Evolutionary conservation across 1,140 invertebrate species (phyloP).

Genomic region (Cyclargus thomasi): DNA sequence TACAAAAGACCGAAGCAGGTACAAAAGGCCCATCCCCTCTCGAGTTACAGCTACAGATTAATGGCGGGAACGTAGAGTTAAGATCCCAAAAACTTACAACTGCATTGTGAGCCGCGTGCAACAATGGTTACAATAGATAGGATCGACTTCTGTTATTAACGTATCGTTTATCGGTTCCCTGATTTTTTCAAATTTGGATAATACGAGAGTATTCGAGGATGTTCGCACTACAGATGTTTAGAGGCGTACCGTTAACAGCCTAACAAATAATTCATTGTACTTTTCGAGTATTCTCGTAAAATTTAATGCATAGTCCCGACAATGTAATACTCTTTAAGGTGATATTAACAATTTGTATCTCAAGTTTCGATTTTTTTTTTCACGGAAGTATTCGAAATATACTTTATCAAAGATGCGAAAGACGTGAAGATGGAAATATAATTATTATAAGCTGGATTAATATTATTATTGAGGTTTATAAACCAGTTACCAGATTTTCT

Average conservation of each 20-base stretch:
- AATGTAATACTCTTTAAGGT: conserved; percentile 5
- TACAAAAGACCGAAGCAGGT: conserved; percentile 64
- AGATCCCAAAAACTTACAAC: conserved; percentile 73
- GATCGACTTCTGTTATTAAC: conserved; percentile 70
- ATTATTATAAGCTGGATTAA: neutral
- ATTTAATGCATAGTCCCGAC: conserved; percentile 19
- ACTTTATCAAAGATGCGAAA: neutral
- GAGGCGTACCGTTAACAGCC: conserved; percentile 55
- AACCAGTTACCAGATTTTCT: neutral
- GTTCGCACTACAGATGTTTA: conserved; percentile 51
- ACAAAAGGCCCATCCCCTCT: conserved; percentile 62
- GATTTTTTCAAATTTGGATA: conserved; percentile 62
- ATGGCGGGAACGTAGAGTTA: conserved; percentile 68
- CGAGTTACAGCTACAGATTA: conserved; percentile 67
- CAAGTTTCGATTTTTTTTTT: neutral
- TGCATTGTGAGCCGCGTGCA: conserved; percentile 53
- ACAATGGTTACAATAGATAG: conserved; percentile 66
- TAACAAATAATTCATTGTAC: conserved; percentile 51
- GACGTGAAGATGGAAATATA: neutral
- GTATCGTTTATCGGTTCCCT: conserved; percentile 59
- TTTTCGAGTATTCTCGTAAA: conserved; percentile 34
- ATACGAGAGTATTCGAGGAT: conserved; percentile 56
- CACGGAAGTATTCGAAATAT: neutral
- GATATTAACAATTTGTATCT: neutral
- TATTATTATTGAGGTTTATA: neutral